Percentiles rank a stretch among this genome's conserved stretches.
These are phyloP conservation scores for Trididemnum clinides DNA, from an alignment of 23 tunicate species.

Conservation along the genomic window DNA sequence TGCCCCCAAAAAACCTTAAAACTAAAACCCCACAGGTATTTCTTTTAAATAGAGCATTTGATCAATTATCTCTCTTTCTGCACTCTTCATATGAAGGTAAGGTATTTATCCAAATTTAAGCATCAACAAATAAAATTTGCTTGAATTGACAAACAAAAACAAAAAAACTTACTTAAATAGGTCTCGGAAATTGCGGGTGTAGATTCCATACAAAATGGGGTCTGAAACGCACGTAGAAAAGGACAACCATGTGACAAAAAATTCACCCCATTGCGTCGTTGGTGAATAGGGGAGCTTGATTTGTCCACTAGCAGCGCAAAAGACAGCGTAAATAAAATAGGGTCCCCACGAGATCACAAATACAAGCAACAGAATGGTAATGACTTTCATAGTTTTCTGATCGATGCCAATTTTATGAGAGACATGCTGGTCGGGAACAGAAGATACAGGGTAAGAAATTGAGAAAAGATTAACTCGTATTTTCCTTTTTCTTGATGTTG, in stretches of 20 bases:
- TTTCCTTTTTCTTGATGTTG: neutral
- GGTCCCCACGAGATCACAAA: slow-evolving; percentile 56
- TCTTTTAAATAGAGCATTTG: no score
- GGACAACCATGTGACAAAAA: slow-evolving; percentile 73
- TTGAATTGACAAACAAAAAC: neutral
- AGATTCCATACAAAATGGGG: slow-evolving; percentile 74
- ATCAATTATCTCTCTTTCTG: no score
- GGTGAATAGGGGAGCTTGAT: neutral
- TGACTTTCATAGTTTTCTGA: slow-evolving; percentile 40
- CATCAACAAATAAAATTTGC: no score
- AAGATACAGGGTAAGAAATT: neutral
- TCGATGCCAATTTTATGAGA: slow-evolving; percentile 36
- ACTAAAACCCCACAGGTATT: no score
- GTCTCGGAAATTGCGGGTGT: slow-evolving; percentile 51
- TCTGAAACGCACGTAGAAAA: slow-evolving; percentile 69
- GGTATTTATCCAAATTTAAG: no score
- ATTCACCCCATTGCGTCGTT: slow-evolving; percentile 62
- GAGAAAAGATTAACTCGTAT: neutral
- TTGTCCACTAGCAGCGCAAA: slow-evolving; percentile 21
- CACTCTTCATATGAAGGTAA: no score
- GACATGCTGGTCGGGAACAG: neutral
- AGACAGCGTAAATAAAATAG: slow-evolving; percentile 39
- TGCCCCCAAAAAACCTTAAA: no score
- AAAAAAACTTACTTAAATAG: slow-evolving; percentile 52
- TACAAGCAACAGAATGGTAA: slow-evolving; percentile 35